Base-by-base conservation (phyloP, 2,113 vertebrate genomes). In the Xenus cinereus region DNA sequence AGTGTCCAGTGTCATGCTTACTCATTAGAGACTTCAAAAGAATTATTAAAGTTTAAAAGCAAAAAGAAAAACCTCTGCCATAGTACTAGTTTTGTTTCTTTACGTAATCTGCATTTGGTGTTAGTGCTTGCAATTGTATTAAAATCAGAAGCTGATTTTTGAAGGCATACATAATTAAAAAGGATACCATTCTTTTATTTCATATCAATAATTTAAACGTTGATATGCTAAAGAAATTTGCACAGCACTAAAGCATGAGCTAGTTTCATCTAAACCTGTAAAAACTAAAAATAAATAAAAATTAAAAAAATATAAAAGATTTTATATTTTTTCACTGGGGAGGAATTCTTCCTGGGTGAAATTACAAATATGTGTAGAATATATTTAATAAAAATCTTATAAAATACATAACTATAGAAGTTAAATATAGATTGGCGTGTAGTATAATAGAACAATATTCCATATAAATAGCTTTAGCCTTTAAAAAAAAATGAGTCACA, bases 301-400 rank as follows among this genome's bases (percentile, higher is more conserved):
- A 97, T 91, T 98, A 77, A 96, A 98, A 98, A 98, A 98, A 97
- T 94, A 98, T 95, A 91, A 98, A 98, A 98, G 97, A 98, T 99
- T 98, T 98, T 98, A 98, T 99, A 99, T 99, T 99, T 99, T 98
- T 99, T 97, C 98, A 98, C 98, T 98, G 97, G 98, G 99, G 98
- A 99, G 97, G 87, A 98, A 97, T 98, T 98, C 98, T 99, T 99
- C 98, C 98, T 98, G 98, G 98, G 97, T 98, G 98, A 99, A 98
- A 98, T 98, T 98, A 99, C 97, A 98, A 98, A 98, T 98, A 98
- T 91, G 96, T 99, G 99, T 99, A 99, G 99, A 99, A 98, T 99
- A 99, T 99, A 99, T 99, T 99, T 99, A 99, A 99, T 99, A 99
- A 99, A 99, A 99, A 98, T 98, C 98, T 98, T 99, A 98, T 99